Evolutionary conservation across 2,113 vertebrate species (phyloP).

Genomic region (Podarcis raffonei): DNA sequence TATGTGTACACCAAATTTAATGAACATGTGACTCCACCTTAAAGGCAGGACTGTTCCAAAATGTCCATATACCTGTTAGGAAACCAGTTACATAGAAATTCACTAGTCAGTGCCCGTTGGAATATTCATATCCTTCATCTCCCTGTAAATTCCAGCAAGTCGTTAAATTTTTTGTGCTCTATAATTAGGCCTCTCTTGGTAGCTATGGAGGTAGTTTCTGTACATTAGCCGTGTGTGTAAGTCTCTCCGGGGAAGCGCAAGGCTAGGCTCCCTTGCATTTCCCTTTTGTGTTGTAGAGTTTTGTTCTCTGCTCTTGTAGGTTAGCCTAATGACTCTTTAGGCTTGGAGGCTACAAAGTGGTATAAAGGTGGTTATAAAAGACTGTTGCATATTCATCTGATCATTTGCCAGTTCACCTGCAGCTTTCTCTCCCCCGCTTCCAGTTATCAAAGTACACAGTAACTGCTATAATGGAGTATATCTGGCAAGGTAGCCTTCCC

Average conservation of each 20-base stretch:
- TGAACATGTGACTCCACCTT: not conserved
- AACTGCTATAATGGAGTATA: not conserved
- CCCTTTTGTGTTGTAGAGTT: slow-evolving; percentile 43
- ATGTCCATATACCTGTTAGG: slow-evolving; percentile 69
- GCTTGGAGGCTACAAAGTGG: slow-evolving; percentile 45
- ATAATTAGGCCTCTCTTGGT: slow-evolving; percentile 82
- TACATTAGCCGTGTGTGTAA: slow-evolving; percentile 56
- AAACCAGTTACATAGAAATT: slow-evolving; percentile 75
- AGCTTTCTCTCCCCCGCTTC: not conserved
- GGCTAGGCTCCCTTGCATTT: slow-evolving; percentile 60
- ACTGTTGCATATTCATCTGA: slow-evolving; percentile 17
- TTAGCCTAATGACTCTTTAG: slow-evolving; percentile 41
- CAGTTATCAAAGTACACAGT: not conserved
- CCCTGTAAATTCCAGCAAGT: slow-evolving; percentile 82
- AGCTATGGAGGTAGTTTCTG: slow-evolving; percentile 75
- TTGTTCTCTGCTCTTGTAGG: slow-evolving; percentile 45
- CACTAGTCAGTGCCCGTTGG: slow-evolving; percentile 59
- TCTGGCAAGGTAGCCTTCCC: no score
- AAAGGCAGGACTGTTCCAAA: slow-evolving; percentile 18
- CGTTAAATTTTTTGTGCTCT: slow-evolving; percentile 81
- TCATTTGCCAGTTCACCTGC: not conserved
- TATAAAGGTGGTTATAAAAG: slow-evolving; percentile 25
- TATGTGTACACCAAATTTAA: not conserved
- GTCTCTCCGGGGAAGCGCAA: slow-evolving; percentile 63
- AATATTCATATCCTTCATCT: slow-evolving; percentile 77